Percentiles rank a stretch among this genome's conserved stretches.
Conservation (phyloP, 2,888 invertebrate genomes). For the Brachylomia viminalis region DNA sequence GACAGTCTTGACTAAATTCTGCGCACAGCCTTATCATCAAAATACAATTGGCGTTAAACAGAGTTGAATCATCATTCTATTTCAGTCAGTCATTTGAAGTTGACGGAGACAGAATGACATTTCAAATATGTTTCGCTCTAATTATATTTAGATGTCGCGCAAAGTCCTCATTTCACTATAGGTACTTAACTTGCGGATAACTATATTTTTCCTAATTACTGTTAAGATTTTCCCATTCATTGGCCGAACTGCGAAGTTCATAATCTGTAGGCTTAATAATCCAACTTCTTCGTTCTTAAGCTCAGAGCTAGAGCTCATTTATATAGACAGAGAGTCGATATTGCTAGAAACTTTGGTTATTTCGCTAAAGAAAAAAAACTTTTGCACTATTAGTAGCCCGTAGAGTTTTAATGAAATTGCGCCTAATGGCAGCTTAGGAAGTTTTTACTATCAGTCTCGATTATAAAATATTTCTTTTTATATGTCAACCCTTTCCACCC, state of each 20-base stretch:
- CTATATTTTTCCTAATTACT: neutral
- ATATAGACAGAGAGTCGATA: conserved; percentile 33
- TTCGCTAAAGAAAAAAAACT: conserved; percentile 31
- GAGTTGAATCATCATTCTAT: neutral
- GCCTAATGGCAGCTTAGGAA: conserved; percentile 21
- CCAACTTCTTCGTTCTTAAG: conserved; percentile 28
- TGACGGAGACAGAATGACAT: neutral
- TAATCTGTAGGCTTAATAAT: conserved; percentile 30
- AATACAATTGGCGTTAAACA: neutral
- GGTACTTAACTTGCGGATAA: neutral
- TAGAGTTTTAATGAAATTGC: conserved; percentile 52
- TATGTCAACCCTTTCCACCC: neutral
- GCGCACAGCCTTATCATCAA: neutral
- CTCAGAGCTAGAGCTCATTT: conserved; percentile 17
- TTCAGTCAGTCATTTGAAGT: neutral
- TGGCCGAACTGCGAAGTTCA: conserved; percentile 20
- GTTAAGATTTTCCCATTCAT: neutral
- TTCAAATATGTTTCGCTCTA: neutral
- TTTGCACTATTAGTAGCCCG: conserved; percentile 28
- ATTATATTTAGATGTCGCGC: neutral
- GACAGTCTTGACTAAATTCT: neutral
- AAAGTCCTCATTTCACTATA: neutral
- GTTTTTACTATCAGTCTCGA: conserved; percentile 9
- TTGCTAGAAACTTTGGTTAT: conserved; percentile 33
- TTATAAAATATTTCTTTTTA: conserved; percentile 14